Evolutionary conservation across 2,888 invertebrate species (phyloP), one percentile per base, ranked within the genome.

Genomic region (Ophion costatus): DNA sequence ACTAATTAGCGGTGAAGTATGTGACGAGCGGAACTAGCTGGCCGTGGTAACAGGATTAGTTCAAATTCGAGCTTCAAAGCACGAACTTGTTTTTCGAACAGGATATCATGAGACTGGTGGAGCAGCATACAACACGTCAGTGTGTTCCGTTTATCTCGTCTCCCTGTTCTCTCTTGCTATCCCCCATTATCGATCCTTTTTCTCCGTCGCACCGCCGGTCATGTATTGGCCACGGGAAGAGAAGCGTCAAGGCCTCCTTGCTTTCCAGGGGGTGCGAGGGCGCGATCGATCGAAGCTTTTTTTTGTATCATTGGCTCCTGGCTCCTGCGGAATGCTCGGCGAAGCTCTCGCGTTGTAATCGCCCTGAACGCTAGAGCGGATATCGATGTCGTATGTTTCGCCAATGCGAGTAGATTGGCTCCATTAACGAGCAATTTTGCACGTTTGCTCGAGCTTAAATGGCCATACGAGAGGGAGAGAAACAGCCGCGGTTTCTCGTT

Each of bases 41-140:
- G 17, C 45, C 51, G 67, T 75, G 88, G 86, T 91, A 91, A 91
- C 90, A 90, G 91, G 90, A 92, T 92, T 92, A 91, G 90, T 90
- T 89, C 88, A 88, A 89, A 91, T 90, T 91, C 87, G 91, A 92
- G 91, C 92, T 92, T 92, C 92, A 92, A 92, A 92, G 92, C 90
- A 88, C 86, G 77, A 86, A 87, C 91, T 90, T 91, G 90, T 89
- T 91, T 92, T 91, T 88, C 87, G 87, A 91, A 73, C 91, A 93
- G 92, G 93, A 83, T 82, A 89, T 56, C 88, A 93, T 88, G 85
- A 77, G 38, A 5, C 1, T 9, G 14, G 63, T 63, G 81, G 88
- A 91, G 88, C 42, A 14, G 67, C 33, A 20, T 11, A 45, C 14
- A 38, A 38, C 9, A 38, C 38, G 38, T 38, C 0, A 2, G 38